phyloP scores from a whole-genome alignment of 2,888 invertebrate genomes.

The Lymantria dispar region DNA sequence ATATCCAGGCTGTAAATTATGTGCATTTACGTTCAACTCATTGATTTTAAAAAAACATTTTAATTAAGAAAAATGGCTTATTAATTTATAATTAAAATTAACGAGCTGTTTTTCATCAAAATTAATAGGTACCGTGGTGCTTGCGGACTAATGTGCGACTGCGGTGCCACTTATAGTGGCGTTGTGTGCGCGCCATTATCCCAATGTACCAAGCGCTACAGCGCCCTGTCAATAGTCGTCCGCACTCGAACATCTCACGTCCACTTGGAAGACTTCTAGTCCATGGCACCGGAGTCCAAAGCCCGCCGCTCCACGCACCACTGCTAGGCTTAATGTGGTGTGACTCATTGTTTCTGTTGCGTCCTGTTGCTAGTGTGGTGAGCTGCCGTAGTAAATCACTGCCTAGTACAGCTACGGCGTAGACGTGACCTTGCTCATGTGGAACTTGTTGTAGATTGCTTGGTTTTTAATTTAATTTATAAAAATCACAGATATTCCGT shows the following conservation, averaged over 20 bases:
- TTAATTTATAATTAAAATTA: conserved; percentile 11
- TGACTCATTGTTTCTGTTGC: conserved; percentile 46
- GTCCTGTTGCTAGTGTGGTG: conserved; percentile 36
- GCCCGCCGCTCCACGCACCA: conserved; percentile 73
- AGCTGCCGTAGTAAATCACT: conserved; percentile 10
- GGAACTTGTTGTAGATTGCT: not conserved
- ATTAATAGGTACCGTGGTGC: conserved; percentile 41
- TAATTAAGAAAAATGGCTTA: conserved; percentile 28
- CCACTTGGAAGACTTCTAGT: conserved; percentile 7
- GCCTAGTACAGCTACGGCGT: conserved; percentile 11
- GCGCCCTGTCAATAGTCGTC: conserved; percentile 33
- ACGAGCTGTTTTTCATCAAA: conserved; percentile 28
- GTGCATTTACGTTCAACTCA: conserved; percentile 31
- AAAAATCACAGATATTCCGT: not conserved
- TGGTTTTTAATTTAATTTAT: not conserved
- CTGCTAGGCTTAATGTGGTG: conserved; percentile 73
- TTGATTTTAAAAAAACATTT: conserved; percentile 25
- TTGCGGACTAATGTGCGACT: conserved; percentile 37
- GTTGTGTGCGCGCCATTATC: conserved; percentile 47
- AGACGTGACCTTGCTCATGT: not conserved
- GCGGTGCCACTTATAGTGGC: conserved; percentile 40
- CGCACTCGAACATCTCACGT: conserved; percentile 26
- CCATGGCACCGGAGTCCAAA: conserved; percentile 51
- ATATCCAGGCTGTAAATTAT: conserved; percentile 11
- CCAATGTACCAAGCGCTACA: conserved; percentile 27